A percentile compares a stretch with the other conserved stretches of the same genome.
These are phyloP conservation scores for Muschampia plurimacula DNA, from an alignment of 2,888 invertebrate species.

Conservation along the genomic window DNA sequence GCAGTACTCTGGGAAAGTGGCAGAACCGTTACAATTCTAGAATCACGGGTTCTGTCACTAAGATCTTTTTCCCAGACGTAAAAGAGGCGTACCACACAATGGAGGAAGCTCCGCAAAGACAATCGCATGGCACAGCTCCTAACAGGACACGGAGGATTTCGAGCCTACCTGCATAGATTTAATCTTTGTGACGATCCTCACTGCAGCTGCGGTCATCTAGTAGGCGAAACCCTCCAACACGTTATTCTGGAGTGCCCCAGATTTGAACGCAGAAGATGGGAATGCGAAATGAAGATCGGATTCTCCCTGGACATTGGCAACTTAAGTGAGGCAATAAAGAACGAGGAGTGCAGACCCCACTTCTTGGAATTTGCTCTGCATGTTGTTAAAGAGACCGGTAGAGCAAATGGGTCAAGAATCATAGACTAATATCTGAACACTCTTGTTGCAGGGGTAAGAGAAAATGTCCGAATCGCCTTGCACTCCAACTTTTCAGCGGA, in stretches of 20 bases:
- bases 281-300: neutral
- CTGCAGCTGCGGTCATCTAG: neutral
- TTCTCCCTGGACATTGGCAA: neutral
- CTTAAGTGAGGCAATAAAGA: neutral
- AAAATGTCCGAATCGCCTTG: no score
- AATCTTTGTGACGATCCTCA: neutral
- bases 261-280: neutral
- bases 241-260: slow-evolving; percentile 1
- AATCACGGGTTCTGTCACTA: neutral
- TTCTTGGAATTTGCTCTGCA: neutral
- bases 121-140: neutral
- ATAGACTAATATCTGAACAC: no score
- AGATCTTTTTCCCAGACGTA: neutral
- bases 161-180: neutral
- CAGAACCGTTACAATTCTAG: neutral
- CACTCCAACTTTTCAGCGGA: no score
- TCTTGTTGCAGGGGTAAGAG: no score
- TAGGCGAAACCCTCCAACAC: neutral
- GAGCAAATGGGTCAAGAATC: neutral
- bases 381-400: neutral
- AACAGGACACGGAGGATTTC: neutral
- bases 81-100: neutral
- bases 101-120: neutral
- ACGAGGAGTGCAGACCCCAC: neutral
- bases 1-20: neutral